Evolutionary conservation across 2,888 invertebrate genomes (phyloP).

Genomic region (Tetrapedia diversipes): DNA sequence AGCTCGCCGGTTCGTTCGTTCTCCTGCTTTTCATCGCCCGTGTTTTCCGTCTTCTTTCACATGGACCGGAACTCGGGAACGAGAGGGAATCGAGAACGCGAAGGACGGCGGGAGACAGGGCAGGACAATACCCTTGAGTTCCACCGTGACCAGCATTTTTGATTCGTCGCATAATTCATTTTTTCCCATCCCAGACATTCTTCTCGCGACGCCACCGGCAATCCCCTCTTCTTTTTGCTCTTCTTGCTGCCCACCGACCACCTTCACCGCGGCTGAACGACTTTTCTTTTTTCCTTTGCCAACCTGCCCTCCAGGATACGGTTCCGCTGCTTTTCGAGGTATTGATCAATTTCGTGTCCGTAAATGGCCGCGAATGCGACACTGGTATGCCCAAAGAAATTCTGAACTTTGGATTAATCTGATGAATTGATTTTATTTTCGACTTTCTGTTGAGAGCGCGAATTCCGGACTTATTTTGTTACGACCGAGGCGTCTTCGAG

Average conservation of each 20-base stretch:
- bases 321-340: conserved; percentile 48
- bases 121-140: conserved; percentile 73
- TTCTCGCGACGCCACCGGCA: conserved; percentile 39
- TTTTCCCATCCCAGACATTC: conserved; percentile 33
- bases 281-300: conserved; percentile 31
- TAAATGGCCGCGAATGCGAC: conserved; percentile 11
- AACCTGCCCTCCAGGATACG: conserved; percentile 43
- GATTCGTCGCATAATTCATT: conserved; percentile 74
- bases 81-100: not conserved
- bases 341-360: conserved; percentile 58
- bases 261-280: not conserved
- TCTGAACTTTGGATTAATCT: conserved; percentile 3
- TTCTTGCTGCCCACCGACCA: conserved; percentile 19
- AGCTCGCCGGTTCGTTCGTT: conserved; percentile 50
- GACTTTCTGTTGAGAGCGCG: no score
- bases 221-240: conserved; percentile 16
- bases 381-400: not conserved
- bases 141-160: conserved; percentile 75
- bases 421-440: not conserved
- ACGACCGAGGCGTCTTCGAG: no score
- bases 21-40: conserved; percentile 14
- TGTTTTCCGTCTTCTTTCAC: conserved; percentile 22
- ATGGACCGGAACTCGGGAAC: not conserved
- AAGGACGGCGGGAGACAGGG: conserved; percentile 45
- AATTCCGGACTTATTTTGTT: no score